Conservation (phyloP, 2,113 vertebrate species). For the Pogona vitticeps region DNA sequence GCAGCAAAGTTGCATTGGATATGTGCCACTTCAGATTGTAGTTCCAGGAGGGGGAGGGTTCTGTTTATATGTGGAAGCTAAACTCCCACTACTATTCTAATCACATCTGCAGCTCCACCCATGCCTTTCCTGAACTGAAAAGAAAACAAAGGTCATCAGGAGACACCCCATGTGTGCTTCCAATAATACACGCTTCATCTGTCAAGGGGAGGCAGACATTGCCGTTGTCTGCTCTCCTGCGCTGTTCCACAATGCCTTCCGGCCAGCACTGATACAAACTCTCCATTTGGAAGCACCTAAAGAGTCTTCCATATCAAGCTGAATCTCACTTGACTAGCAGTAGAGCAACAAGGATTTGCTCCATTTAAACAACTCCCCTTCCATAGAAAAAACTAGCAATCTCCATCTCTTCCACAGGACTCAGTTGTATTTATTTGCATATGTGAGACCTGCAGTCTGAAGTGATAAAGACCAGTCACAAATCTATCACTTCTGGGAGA, state of each 20-base stretch:
- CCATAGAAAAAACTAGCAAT: too few species aligned
- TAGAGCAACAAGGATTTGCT: too few species aligned
- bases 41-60: neutral
- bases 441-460: neutral
- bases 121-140: neutral
- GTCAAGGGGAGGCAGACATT: too few species aligned
- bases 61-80: neutral
- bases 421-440: too few species aligned
- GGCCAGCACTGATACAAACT: neutral
- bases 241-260: too few species aligned
- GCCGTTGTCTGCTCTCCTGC: too few species aligned
- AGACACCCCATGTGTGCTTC: neutral
- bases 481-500: neutral
- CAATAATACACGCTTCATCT: too few species aligned
- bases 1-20: neutral
- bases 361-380: too few species aligned
- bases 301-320: neutral
- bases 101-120: neutral
- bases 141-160: neutral
- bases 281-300: neutral
- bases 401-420: too few species aligned
- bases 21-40: neutral
- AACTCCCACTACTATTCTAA: neutral
- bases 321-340: too few species aligned
- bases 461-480: neutral